Conservation (phyloP, 2,113 vertebrate species). For the Bos taurus region DNA sequence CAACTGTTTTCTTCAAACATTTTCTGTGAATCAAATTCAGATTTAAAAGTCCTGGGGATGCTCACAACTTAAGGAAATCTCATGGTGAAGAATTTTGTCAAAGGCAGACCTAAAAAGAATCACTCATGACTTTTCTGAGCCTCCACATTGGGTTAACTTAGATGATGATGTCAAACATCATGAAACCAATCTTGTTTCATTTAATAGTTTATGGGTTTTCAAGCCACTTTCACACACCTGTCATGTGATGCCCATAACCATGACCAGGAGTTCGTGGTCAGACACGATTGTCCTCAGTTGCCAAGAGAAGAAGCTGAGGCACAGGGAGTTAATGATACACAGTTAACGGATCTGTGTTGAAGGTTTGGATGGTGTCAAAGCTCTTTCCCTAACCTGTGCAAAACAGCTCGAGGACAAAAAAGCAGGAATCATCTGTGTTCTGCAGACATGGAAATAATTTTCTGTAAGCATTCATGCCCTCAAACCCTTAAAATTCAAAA, state of each 20-base stretch:
- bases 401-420: constrained; percentile 23
- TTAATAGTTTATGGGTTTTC: neutral
- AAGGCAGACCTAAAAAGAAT: neutral
- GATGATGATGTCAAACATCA: neutral
- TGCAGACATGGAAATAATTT: constrained; percentile 40
- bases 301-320: constrained; percentile 22
- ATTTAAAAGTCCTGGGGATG: neutral
- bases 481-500: constrained; percentile 41
- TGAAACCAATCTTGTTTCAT: neutral
- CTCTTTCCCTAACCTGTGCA: constrained; percentile 24
- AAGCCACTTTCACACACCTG: neutral
- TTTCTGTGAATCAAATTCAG: neutral
- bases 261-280: neutral
- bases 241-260: neutral
- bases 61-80: neutral
- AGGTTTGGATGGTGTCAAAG: neutral
- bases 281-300: neutral
- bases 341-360: neutral
- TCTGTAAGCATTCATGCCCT: neutral
- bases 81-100: neutral
- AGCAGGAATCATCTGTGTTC: neutral
- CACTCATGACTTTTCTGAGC: neutral
- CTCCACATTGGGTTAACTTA: neutral
- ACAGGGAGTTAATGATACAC: neutral
- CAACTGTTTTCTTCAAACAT: neutral